These are phyloP conservation scores for Paelopatides confundens DNA, from an alignment of 53 echinoderm and acorn worm genomes.

Conservation along the genomic window DNA sequence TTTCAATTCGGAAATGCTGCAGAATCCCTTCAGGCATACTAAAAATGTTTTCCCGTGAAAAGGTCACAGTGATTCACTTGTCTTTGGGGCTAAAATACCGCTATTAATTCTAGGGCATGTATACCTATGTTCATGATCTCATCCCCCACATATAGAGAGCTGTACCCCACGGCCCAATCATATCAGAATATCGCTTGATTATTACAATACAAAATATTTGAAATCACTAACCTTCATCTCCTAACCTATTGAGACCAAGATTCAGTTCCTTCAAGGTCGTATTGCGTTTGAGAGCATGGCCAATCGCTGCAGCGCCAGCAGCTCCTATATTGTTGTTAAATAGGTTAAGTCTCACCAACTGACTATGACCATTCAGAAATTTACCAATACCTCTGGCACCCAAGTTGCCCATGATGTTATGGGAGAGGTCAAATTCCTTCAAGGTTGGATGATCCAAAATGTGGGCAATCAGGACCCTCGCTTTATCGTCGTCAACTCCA, in stretches of 20 bases:
- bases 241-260: conserved; percentile 92
- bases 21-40: too few relatives aligned
- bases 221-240: conserved; percentile 85
- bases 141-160: neutral
- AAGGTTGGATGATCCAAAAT: conserved; percentile 89
- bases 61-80: too few relatives aligned
- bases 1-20: too few relatives aligned
- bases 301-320: conserved; percentile 90
- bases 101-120: too few relatives aligned
- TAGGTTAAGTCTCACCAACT: conserved; percentile 79
- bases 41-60: too few relatives aligned
- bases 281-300: conserved; percentile 92
- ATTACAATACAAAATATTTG: neutral
- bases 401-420: conserved; percentile 90
- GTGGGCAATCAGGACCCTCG: conserved; percentile 91
- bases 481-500: conserved; percentile 96
- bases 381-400: conserved; percentile 97
- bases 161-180: neutral
- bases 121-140: neutral
- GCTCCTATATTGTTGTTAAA: conserved; percentile 92
- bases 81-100: too few relatives aligned
- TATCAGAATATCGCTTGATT: too few relatives aligned
- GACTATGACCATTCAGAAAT: conserved; percentile 89
- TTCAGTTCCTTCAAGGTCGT: conserved; percentile 85
- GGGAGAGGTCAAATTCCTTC: conserved; percentile 88